These are phyloP conservation scores for Holacanthella duospinosa DNA, from an alignment of 2,888 invertebrate genomes.

Conservation along the genomic window DNA sequence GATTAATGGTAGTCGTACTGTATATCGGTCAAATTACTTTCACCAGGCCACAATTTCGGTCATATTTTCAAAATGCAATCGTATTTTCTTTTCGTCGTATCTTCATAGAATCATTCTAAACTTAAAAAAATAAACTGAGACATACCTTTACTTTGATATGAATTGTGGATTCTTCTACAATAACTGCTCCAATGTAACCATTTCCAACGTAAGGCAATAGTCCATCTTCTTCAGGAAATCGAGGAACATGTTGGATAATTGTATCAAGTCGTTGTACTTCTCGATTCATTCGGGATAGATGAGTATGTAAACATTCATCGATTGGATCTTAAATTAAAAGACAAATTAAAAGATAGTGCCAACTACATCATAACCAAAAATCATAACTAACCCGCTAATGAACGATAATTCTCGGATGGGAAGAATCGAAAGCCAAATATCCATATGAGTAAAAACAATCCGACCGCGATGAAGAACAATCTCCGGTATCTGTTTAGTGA, in stretches of 20 bases:
- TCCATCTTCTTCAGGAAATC: slow-evolving; percentile 48
- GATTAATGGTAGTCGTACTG: too few species aligned
- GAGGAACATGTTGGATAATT: slow-evolving; percentile 52
- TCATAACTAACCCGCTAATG: slow-evolving; percentile 39
- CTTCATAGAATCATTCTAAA: too few species aligned
- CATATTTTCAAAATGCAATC: too few species aligned
- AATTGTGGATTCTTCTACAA: slow-evolving; percentile 53
- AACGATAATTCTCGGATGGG: slow-evolving; percentile 44
- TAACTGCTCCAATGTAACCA: slow-evolving; percentile 57
- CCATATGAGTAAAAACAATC: slow-evolving; percentile 50
- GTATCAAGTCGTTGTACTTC: slow-evolving; percentile 57
- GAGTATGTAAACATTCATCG: slow-evolving; percentile 56
- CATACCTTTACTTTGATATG: slow-evolving; percentile 49
- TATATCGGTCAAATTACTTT: too few species aligned
- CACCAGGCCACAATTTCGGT: too few species aligned
- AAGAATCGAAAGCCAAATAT: slow-evolving; percentile 55
- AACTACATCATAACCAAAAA: neutral
- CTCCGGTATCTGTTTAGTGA: slow-evolving; percentile 39
- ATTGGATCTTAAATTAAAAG: slow-evolving; percentile 43
- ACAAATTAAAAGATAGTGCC: neutral
- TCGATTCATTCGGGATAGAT: slow-evolving; percentile 51
- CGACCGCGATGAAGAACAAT: slow-evolving; percentile 47
- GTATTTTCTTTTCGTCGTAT: too few species aligned
- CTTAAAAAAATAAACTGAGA: too few species aligned
- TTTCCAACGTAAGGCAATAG: slow-evolving; percentile 67